Conservation (phyloP, 2,797 vertebrate species). For the Antennarius maculatus region DNA sequence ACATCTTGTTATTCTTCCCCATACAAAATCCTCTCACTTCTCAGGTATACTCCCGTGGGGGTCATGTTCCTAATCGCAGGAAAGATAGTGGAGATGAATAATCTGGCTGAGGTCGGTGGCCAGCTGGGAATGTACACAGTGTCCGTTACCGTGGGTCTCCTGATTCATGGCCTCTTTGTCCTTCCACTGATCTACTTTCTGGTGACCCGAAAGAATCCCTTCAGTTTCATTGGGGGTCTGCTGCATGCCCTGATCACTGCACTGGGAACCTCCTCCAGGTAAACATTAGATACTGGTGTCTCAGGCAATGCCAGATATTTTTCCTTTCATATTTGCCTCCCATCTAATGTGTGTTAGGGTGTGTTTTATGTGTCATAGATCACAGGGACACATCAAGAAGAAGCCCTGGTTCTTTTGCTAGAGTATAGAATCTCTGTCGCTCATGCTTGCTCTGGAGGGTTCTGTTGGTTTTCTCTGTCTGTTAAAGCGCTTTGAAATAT, state of each 20-base stretch:
- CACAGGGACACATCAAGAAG: no score
- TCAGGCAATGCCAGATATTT: not conserved
- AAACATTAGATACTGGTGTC: constrained; percentile 11
- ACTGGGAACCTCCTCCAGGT: constrained; percentile 97
- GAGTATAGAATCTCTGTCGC: no score
- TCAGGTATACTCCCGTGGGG: constrained; percentile 94
- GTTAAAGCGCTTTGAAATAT: no score
- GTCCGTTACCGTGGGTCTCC: constrained; percentile 91
- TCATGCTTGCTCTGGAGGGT: no score
- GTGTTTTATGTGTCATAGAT: not conserved
- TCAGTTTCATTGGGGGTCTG: constrained; percentile 89
- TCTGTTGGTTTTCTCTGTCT: no score
- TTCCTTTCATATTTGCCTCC: not conserved
- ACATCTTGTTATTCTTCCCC: not conserved
- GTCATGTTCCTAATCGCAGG: constrained; percentile 95
- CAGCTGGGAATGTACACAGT: constrained; percentile 96
- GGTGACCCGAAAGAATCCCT: constrained; percentile 92
- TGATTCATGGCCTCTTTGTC: constrained; percentile 90
- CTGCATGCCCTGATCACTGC: constrained; percentile 96
- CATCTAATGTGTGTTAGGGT: not conserved
- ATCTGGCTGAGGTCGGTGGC: constrained; percentile 89
- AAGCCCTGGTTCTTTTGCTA: no score
- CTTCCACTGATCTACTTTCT: constrained; percentile 93
- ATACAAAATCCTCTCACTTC: not conserved
- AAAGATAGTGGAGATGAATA: constrained; percentile 96